Base-by-base conservation (phyloP, 2,113 vertebrate species). In the Nicator chloris region DNA sequence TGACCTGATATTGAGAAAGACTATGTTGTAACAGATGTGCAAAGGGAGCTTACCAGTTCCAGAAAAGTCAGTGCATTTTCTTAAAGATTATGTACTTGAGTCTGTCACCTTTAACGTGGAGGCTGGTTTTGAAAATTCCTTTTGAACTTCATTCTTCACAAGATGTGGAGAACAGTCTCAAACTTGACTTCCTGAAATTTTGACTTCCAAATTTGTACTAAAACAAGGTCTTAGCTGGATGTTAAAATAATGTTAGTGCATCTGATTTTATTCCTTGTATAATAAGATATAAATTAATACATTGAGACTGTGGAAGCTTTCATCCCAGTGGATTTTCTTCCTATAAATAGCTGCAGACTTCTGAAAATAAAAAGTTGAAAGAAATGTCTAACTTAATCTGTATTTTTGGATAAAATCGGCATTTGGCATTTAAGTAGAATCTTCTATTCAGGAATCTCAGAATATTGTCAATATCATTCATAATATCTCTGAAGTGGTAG, bases 401-500 rank as follows among this genome's bases (percentile, higher is more conserved):
- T 87, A 28, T 63, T 87, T 68, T 84, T 76, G 33, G 13, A 35
- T 87, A 54, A 84, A 91, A 64, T 53, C 26, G 37, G 2, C 35
- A 18, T 88, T 92, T 92, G 64, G 12, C 35, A 40, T 70, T 93
- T 73, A 68, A 68, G 61, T 90, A 45, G 28, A 45, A 11, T 35
- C 23, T 64, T 35, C 42, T 71, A 49, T 77, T 91, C n/a, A 49
- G 44, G 47, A 78, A 68, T 78, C 44, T 81, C 39, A 90, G 56
- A 81, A 23, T 90, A 45, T 44, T 92, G 28, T 64, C 37, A 80
- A 54, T 61, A 94, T 26, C 40, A 68, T 65, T 94, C 26, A 5
- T 76, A 70, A 19, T 69, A 45, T 73, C 60, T 94, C 61, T 95
- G 87, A 92, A 92, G 85, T 93, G 95, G 95, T 96, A 97, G 90